phyloP scores from a whole-genome alignment of 1,140 invertebrate genomes.

The Nasonia giraulti region DNA sequence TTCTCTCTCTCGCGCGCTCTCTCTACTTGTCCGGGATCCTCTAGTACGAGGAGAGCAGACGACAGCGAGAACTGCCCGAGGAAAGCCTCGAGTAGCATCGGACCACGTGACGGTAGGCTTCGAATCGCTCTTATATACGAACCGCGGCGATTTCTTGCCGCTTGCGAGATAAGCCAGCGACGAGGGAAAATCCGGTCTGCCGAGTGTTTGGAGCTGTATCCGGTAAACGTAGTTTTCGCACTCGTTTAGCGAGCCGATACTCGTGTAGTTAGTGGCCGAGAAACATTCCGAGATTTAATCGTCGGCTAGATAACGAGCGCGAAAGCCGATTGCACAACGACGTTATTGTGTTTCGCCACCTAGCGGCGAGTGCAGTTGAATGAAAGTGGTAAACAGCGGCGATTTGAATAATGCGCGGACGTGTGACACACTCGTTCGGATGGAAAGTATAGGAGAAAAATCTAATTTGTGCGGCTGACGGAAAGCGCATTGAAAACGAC shows the following conservation, averaged over 20 bases:
- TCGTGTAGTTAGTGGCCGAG: neutral
- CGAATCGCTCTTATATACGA: constrained; percentile 26
- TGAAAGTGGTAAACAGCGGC: neutral
- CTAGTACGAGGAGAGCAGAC: neutral
- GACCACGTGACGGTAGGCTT: neutral
- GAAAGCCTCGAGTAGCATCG: constrained; percentile 24
- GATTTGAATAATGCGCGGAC: neutral
- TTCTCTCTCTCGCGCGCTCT: constrained; percentile 11
- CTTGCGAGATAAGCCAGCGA: constrained; percentile 4
- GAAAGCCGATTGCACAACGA: neutral
- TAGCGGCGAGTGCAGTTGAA: neutral
- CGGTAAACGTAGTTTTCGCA: too few species aligned
- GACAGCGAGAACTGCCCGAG: neutral
- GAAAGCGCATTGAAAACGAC: too few species aligned
- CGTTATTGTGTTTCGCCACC: neutral
- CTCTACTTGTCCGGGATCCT: neutral
- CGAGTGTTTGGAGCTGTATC: too few species aligned
- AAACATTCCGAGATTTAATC: neutral
- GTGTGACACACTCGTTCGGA: too few species aligned
- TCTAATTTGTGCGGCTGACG: too few species aligned
- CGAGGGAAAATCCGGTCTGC: neutral
- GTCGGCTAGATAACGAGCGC: neutral
- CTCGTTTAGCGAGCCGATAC: neutral
- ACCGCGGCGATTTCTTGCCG: neutral
- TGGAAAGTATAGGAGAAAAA: too few species aligned